These are phyloP conservation scores for Cathartes aura DNA, from an alignment of 2,113 vertebrate species.

Conservation along the genomic window DNA sequence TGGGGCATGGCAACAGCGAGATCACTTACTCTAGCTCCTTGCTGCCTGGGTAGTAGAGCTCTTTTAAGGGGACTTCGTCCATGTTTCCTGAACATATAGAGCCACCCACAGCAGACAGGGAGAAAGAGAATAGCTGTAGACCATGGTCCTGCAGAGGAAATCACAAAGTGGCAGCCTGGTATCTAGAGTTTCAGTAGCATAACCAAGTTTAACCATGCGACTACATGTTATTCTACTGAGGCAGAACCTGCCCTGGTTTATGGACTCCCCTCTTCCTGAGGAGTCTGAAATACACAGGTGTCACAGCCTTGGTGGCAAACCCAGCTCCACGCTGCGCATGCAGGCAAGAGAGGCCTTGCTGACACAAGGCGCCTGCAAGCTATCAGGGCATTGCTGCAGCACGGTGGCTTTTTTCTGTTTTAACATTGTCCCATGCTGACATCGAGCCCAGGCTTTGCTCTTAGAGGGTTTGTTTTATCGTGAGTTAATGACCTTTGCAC, in stretches of 20 bases:
- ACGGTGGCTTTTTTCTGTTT: background rate
- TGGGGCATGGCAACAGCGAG: background rate
- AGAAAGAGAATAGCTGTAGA: background rate
- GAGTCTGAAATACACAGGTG: background rate
- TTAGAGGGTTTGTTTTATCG: background rate
- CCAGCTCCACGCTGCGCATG: rapidly evolving
- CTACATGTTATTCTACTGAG: background rate
- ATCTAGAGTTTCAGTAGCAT: background rate
- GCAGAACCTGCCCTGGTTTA: background rate
- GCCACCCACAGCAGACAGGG: background rate
- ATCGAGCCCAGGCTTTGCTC: background rate
- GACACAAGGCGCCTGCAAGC: rapidly evolving
- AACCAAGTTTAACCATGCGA: background rate
- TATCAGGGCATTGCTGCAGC: background rate
- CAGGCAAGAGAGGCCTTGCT: background rate
- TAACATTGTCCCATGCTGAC: background rate
- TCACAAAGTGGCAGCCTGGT: background rate
- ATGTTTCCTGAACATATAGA: background rate
- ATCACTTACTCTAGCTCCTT: background rate
- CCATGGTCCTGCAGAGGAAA: background rate
- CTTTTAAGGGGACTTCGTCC: background rate
- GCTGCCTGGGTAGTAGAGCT: background rate
- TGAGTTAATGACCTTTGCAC: slow-evolving; percentile 40
- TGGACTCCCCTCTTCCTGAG: background rate
- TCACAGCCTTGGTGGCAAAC: background rate